Evolutionary conservation across 2,797 vertebrate species (phyloP).

Genomic region (Notamacropus eugenii): DNA sequence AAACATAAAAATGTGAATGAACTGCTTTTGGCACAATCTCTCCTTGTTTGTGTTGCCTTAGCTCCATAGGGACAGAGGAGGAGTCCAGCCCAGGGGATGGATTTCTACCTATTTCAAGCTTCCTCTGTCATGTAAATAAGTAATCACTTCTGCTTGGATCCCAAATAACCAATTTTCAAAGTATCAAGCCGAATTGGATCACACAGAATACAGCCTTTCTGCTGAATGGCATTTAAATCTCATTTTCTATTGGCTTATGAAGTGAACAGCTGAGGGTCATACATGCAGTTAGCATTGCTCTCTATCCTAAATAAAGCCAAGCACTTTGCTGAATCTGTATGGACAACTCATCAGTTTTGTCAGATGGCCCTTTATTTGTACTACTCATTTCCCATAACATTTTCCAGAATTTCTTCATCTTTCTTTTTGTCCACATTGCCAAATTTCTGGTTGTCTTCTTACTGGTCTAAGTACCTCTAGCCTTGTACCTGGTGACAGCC

Average conservation of each 20-base stretch:
- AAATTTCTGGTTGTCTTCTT: background rate
- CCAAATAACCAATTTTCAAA: conserved; percentile 43
- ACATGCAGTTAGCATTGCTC: background rate
- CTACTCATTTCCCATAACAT: background rate
- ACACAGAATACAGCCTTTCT: background rate
- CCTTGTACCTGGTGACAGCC: background rate
- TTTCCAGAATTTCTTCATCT: background rate
- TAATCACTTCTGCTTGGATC: conserved; percentile 20
- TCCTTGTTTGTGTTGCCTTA: conserved; percentile 53
- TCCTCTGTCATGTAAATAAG: conserved; percentile 35
- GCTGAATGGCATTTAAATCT: background rate
- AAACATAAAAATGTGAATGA: conserved; percentile 64
- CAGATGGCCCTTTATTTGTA: background rate
- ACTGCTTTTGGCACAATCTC: background rate
- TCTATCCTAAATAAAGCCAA: background rate
- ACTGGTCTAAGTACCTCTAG: background rate
- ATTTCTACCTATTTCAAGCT: conserved; percentile 2
- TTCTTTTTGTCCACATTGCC: background rate
- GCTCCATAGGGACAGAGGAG: conserved; percentile 34
- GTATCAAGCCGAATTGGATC: conserved; percentile 21
- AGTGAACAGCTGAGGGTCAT: background rate
- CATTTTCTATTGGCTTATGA: conserved; percentile 3
- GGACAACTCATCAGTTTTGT: background rate
- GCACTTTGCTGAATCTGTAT: background rate
- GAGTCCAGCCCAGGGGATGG: conserved; percentile 27